These are phyloP conservation scores for Melanotaenia duboulayi DNA, from an alignment of 2,113 vertebrate species.

Conservation along the genomic window DNA sequence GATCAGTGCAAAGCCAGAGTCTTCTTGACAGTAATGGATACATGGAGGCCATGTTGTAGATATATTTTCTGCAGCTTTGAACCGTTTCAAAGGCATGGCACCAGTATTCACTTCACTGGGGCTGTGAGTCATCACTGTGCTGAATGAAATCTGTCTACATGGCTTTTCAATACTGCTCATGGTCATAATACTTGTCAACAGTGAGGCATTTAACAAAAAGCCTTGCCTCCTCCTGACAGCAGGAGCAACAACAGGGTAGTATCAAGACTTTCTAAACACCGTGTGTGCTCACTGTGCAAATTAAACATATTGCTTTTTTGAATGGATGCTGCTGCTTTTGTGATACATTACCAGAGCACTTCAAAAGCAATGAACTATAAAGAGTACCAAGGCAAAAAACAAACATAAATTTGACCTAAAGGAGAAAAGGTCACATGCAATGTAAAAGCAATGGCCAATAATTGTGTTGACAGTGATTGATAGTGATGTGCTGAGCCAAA, in stretches of 20 bases:
- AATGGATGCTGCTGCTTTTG: slow-evolving; percentile 19
- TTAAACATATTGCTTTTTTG: slow-evolving; percentile 23
- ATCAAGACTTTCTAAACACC: slow-evolving; percentile 28
- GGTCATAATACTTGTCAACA: slow-evolving; percentile 58
- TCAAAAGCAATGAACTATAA: background rate
- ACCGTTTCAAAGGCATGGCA: slow-evolving; percentile 38
- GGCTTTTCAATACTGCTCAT: slow-evolving; percentile 49
- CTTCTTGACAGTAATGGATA: slow-evolving; percentile 39
- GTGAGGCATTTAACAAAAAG: slow-evolving; percentile 53
- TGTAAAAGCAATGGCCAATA: slow-evolving; percentile 44
- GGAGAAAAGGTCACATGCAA: slow-evolving; percentile 11
- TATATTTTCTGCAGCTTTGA: slow-evolving; percentile 42
- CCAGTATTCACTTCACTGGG: slow-evolving; percentile 46
- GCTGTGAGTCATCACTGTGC: slow-evolving; percentile 50
- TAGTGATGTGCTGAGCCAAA: slow-evolving; percentile 59
- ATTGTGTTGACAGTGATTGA: slow-evolving; percentile 70
- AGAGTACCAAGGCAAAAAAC: slow-evolving; percentile 4
- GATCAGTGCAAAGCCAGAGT: slow-evolving; percentile 9
- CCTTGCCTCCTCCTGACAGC: slow-evolving; percentile 50
- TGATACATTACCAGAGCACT: background rate
- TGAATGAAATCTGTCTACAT: slow-evolving; percentile 60
- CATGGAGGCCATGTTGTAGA: slow-evolving; percentile 9
- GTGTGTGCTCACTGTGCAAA: slow-evolving; percentile 19
- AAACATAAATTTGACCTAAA: slow-evolving; percentile 28
- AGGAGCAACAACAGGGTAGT: slow-evolving; percentile 33